Evolutionary conservation across 53 echinoderm and acorn worm genomes (phyloP), one percentile per base, ranked within the genome.

Genomic region (Paracentrotus lividus): DNA sequence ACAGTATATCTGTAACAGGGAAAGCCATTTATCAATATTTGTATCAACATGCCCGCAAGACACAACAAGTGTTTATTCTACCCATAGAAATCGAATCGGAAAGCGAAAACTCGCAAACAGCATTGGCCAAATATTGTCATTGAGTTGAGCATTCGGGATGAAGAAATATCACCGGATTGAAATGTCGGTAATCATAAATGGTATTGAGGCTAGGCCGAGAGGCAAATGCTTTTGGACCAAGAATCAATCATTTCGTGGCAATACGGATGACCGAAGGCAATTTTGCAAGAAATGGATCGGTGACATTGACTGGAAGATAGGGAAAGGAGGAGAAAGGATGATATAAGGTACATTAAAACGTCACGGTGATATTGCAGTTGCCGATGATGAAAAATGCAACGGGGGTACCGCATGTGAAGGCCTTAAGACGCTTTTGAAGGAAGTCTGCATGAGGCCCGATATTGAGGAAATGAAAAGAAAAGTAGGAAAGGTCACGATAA

Each of bases 231-330:
- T 72, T 72, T 32, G 72, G 72, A 72, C 72, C 32, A 36, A 38
- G 40, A 72, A 72, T 72, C 72, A 72, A 72, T 72, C 72, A 72
- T 72, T 72, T 72, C 72, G 34, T 72, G 72, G 72, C 72, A 72
- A 20, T 40, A 32, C 36, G 33, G 72, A 21, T 72, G 72, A 72
- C 72, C 72, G 40, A 38, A 72, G 72, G 72, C 72, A 72, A 72
- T 72, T 72, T 72, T 72, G 72, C 72, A 34, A 72, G 72, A 72
- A 72, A 72, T 72, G 72, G 72, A 72, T 72, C 32, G 72, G 72
- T 72, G 72, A 72, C 72, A 72, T 72, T 72, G 72, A 72, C 72
- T 38, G 36, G 40, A 16, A 40, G 16, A 40, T 18, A 34, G 69
- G 69, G 36, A 21, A 40, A 38, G 69, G 32, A 40, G 10, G 29